Base-by-base conservation (phyloP, 92 coral and sea anemone genomes). In the Zoanthus sansibaricus region DNA sequence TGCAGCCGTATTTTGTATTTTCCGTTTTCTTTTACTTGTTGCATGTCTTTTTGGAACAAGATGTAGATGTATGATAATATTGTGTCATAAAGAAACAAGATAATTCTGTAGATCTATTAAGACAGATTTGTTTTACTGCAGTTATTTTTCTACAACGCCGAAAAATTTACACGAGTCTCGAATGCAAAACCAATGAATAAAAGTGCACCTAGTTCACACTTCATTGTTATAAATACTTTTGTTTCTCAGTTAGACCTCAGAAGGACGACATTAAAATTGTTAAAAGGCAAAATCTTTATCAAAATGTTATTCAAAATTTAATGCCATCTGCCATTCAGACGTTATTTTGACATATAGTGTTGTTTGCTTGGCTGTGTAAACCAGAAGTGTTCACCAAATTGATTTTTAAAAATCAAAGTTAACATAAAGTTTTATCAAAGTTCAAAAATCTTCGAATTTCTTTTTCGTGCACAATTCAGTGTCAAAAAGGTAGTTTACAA, bases 351-450 rank as follows among this genome's bases (percentile, higher is more conserved):
- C 70, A n/a, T 80, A 21, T n/a, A n/a, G 5, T 30, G 46, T n/a
- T 45, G 58, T 66, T 64, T 45, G 16, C 56, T 64, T 56, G 47
- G 73, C n/a, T 66, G 74, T 62, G 75, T 80, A 66, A 66, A 80
- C 75, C 10, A 3, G 45, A 64, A 78, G 37, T 18, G 46, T 64
- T 45, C 30, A n/a, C 15, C 48, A 11, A 58, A 20, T 33, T 78
- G 82, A 76, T 59, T n/a, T 32, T 32, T 11, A n/a, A 56, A n/a
- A 61, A 14, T 10, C 1, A 33, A 33, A 33, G 42, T 6, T n/a
- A 12, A 5, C 67, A 54, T 56, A n/a, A 13, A 21, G 31, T 80
- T 64, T 80, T 79, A 64, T 77, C 73, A 37, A 9, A 11, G 37
- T 37, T 44, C 9, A 16, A 10, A 0, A 2, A 9, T 46, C 47